These are phyloP conservation scores for Ditula angustiorana DNA, from an alignment of 2,888 invertebrate genomes.

Conservation along the genomic window DNA sequence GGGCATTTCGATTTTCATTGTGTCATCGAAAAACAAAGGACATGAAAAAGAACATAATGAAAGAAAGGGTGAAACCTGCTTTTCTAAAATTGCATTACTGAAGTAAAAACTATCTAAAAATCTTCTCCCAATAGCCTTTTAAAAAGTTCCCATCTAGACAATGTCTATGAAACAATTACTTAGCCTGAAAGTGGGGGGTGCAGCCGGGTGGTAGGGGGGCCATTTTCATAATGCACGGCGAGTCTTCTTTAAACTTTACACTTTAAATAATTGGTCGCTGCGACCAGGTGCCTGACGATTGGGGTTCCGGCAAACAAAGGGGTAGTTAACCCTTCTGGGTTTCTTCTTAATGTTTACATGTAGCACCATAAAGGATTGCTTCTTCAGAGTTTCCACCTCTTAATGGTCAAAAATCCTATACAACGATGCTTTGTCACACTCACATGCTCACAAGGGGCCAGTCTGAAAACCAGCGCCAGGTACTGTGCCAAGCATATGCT, in stretches of 20 bases:
- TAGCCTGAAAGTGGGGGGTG: conserved; percentile 46
- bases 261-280: conserved; percentile 73
- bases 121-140: conserved; percentile 17
- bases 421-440: no score
- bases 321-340: conserved; percentile 2
- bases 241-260: conserved; percentile 69
- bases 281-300: conserved; percentile 33
- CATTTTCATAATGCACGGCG: conserved; percentile 78
- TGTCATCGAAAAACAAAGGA: not conserved
- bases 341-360: not conserved
- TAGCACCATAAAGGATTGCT: no score
- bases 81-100: not conserved
- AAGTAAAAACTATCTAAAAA: not conserved
- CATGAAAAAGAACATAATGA: not conserved
- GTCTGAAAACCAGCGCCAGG: no score
- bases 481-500: no score
- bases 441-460: no score
- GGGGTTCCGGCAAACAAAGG: conserved; percentile 7
- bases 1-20: no score
- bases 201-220: conserved; percentile 49
- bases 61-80: not conserved
- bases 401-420: no score
- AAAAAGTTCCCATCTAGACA: conserved; percentile 36
- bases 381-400: no score
- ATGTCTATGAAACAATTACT: conserved; percentile 53